Conservation (phyloP, 1,140 invertebrate genomes). For the Panagrolaimus sp. region DNA sequence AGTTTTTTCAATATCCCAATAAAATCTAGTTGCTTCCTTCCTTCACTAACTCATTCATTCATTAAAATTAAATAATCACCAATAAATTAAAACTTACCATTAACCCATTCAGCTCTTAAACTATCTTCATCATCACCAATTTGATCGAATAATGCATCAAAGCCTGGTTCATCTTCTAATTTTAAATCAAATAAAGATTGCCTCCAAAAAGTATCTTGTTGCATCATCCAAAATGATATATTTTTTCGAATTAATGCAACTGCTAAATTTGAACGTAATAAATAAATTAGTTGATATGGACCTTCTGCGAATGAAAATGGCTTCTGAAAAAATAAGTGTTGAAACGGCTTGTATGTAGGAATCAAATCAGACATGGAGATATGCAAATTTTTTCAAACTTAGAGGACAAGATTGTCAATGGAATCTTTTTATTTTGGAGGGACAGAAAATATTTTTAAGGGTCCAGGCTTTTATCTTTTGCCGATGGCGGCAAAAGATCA, state of each 20-base stretch:
- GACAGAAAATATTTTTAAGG: no score
- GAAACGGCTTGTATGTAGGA: no score
- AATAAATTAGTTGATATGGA: slow-evolving; percentile 54
- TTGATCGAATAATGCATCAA: slow-evolving; percentile 56
- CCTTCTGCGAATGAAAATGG: slow-evolving; percentile 58
- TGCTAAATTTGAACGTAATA: slow-evolving; percentile 54
- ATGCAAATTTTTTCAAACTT: no score
- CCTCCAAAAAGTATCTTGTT: slow-evolving; percentile 55
- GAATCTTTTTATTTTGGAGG: no score
- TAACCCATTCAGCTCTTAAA: slow-evolving; percentile 57
- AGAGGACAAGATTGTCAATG: no score
- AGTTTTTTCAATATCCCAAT: no score
- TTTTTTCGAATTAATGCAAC: slow-evolving; percentile 49
- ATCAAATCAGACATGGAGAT: no score
- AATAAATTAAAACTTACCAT: slow-evolving; percentile 47
- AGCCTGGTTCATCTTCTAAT: slow-evolving; percentile 44
- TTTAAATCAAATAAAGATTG: slow-evolving; percentile 52
- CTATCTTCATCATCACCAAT: slow-evolving; percentile 50
- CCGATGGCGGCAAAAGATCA: no score
- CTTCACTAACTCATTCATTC: neutral
- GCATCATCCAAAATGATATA: slow-evolving; percentile 60
- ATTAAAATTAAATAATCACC: neutral
- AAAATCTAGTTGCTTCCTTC: no score
- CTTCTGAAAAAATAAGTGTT: slow-evolving; percentile 47
- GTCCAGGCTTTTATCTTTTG: no score